These are phyloP conservation scores for Helicoverpa zea DNA, from an alignment of 1,140 invertebrate genomes.

Conservation along the genomic window DNA sequence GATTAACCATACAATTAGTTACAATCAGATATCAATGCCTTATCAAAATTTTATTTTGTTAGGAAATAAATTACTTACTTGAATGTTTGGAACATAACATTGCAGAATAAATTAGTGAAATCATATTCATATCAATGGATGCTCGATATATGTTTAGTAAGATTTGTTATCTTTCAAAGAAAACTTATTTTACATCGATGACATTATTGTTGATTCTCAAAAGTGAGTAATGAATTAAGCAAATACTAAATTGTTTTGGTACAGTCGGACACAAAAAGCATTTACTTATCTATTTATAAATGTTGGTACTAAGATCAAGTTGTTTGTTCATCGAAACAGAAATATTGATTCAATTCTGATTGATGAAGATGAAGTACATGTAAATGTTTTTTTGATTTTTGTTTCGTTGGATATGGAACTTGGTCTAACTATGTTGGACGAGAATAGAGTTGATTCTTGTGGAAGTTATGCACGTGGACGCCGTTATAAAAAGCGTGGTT, in stretches of 20 bases:
- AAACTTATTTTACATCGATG: background rate
- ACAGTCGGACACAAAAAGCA: slow-evolving; percentile 26
- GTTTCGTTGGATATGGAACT: slow-evolving; percentile 17
- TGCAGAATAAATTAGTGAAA: background rate
- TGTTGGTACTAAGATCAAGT: slow-evolving; percentile 29
- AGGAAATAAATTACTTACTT: background rate
- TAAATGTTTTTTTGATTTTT: background rate
- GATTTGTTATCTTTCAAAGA: background rate
- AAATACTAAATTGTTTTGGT: background rate
- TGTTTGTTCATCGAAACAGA: slow-evolving; percentile 6
- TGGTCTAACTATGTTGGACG: background rate
- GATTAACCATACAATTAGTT: background rate
- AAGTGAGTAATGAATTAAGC: background rate
- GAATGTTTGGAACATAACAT: background rate
- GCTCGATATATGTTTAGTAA: background rate
- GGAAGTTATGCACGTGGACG: slow-evolving; percentile 52
- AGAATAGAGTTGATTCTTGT: slow-evolving; percentile 11
- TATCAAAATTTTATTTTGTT: background rate
- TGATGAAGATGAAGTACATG: slow-evolving; percentile 9
- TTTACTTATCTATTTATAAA: slow-evolving; percentile 41
- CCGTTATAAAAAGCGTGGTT: slow-evolving; percentile 48
- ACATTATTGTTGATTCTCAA: background rate
- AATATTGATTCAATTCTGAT: background rate
- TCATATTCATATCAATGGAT: background rate
- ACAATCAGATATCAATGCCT: background rate